Percentiles rank a stretch among this genome's conserved stretches.
Conservation (phyloP, 2,888 invertebrate species). For the Tolmerus cingulatus region DNA sequence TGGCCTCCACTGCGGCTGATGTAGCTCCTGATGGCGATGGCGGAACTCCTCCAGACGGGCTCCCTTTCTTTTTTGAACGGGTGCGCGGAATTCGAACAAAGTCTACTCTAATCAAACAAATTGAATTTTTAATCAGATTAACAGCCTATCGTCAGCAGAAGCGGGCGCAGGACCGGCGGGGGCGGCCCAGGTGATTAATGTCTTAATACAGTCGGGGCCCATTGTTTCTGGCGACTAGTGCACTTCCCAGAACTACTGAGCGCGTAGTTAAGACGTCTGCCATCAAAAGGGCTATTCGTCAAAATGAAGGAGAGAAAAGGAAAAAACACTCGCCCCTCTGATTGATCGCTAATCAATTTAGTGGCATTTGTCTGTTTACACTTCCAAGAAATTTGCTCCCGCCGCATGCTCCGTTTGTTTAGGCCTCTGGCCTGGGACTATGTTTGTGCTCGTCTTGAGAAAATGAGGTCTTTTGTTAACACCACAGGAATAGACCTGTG, state of each 20-base stretch:
- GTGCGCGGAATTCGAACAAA: conserved; percentile 3
- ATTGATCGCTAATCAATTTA: not conserved
- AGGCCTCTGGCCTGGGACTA: not conserved
- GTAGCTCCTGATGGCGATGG: not conserved
- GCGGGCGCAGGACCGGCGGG: not conserved
- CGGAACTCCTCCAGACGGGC: not conserved
- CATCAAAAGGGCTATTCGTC: not conserved
- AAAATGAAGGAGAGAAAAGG: not conserved
- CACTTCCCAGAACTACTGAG: not conserved
- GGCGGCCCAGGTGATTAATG: conserved; percentile 11
- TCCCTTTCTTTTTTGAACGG: not conserved
- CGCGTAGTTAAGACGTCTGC: not conserved
- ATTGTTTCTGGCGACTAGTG: conserved; percentile 18
- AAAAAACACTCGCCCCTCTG: not conserved
- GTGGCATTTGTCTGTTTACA: not conserved
- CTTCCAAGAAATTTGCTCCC: not conserved
- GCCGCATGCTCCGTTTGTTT: not conserved
- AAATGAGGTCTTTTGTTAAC: not conserved
- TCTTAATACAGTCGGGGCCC: conserved; percentile 1
- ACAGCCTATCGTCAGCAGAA: conserved; percentile 40
- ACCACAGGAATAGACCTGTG: not conserved
- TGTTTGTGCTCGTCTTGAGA: not conserved
- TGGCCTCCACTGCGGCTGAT: not conserved
- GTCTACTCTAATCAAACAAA: conserved; percentile 44
- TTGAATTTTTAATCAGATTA: conserved; percentile 49